phyloP scores from a whole-genome alignment of 1,140 invertebrate genomes.

The Habropoda laboriosa region DNA sequence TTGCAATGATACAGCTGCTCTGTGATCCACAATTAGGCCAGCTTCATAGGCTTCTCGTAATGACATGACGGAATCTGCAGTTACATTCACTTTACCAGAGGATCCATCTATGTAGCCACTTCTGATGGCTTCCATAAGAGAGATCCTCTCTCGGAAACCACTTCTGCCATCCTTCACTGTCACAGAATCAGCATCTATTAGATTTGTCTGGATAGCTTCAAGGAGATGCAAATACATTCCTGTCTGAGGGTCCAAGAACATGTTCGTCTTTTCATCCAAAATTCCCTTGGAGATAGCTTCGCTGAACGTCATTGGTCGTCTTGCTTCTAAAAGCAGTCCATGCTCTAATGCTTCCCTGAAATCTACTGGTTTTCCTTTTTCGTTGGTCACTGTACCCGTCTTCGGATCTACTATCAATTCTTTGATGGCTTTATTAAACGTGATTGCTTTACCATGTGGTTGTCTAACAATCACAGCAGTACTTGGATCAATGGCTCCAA shows the following conservation, averaged over 20 bases:
- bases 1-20: conserved; percentile 92
- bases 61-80: conserved; percentile 80
- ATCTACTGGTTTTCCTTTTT: conserved; percentile 86
- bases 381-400: conserved; percentile 86
- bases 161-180: conserved; percentile 91
- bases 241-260: conserved; percentile 90
- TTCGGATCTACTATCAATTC: conserved; percentile 90
- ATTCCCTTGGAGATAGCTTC: conserved; percentile 93
- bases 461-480: conserved; percentile 86
- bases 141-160: conserved; percentile 88
- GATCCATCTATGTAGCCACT: conserved; percentile 88
- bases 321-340: conserved; percentile 91
- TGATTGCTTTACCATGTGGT: conserved; percentile 86
- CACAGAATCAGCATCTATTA: conserved; percentile 92
- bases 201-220: conserved; percentile 88
- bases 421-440: conserved; percentile 91
- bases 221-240: conserved; percentile 88
- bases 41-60: conserved; percentile 90
- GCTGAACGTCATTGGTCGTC: conserved; percentile 90
- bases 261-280: conserved; percentile 87
- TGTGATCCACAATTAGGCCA: conserved; percentile 90
- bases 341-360: conserved; percentile 93
- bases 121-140: conserved; percentile 89
- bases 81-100: conserved; percentile 85
- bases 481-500: conserved; percentile 90